Evolutionary conservation across 2,888 invertebrate species (phyloP).

Genomic region (Dioctria linearis): DNA sequence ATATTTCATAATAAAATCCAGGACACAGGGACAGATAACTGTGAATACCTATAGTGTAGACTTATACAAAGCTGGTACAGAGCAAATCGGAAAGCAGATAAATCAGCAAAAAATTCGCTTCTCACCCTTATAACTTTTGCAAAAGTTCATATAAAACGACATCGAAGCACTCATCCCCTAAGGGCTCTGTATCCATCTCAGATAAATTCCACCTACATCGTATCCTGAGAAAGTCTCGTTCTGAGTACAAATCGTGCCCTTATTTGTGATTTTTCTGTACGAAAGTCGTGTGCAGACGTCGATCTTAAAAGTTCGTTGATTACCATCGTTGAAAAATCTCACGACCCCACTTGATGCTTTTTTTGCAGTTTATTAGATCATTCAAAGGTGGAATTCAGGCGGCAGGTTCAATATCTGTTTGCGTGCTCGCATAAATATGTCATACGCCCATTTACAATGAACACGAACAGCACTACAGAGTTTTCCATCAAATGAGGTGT

Average conservation of each 20-base stretch:
- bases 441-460: slow-evolving; percentile 6
- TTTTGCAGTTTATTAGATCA: slow-evolving; percentile 50
- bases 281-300: slow-evolving; percentile 48
- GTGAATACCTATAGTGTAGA: slow-evolving; percentile 7
- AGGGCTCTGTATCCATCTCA: slow-evolving; percentile 15
- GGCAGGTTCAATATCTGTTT: slow-evolving; percentile 26
- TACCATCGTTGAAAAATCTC: slow-evolving; percentile 52
- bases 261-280: slow-evolving; percentile 41
- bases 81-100: slow-evolving; percentile 41
- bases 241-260: slow-evolving; percentile 47
- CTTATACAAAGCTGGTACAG: slow-evolving; percentile 13
- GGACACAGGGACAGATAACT: not conserved
- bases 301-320: slow-evolving; percentile 45
- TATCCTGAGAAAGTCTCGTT: slow-evolving; percentile 28
- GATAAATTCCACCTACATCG: slow-evolving; percentile 29
- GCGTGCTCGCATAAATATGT: slow-evolving; percentile 40
- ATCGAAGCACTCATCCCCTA: slow-evolving; percentile 27
- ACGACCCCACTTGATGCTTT: slow-evolving; percentile 47
- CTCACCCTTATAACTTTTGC: slow-evolving; percentile 47
- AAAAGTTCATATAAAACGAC: slow-evolving; percentile 41
- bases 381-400: slow-evolving; percentile 37
- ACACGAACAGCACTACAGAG: not conserved
- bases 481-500: slow-evolving; percentile 21
- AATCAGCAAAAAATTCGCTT: slow-evolving; percentile 46
- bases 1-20: slow-evolving; percentile 6